Evolutionary conservation across 2,113 vertebrate genomes (phyloP).

Genomic region (Origma solitaria): DNA sequence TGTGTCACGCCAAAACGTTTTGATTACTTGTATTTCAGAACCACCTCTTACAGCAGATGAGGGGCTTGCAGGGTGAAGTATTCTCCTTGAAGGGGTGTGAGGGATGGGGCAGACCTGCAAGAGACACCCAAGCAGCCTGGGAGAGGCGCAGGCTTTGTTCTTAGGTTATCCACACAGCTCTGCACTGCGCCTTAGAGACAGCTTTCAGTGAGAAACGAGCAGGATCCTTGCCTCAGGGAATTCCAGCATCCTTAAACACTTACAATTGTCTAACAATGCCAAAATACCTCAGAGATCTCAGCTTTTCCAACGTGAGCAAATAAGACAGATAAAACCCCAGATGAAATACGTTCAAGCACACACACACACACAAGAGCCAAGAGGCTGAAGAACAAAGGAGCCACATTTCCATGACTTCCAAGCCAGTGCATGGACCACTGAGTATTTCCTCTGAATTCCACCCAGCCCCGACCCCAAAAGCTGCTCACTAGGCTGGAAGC

Average conservation of each 20-base stretch:
- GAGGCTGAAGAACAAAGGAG: background rate
- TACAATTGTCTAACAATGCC: background rate
- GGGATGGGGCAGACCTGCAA: background rate
- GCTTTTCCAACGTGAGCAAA: background rate
- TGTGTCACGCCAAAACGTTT: fast-evolving
- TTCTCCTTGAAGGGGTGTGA: background rate
- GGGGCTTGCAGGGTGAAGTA: background rate
- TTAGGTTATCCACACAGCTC: background rate
- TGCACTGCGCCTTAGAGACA: fast-evolving
- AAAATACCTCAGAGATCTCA: background rate
- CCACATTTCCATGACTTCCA: background rate
- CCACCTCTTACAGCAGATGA: background rate
- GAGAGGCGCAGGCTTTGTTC: background rate
- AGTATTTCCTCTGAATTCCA: background rate
- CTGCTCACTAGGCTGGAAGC: background rate
- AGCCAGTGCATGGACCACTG: background rate
- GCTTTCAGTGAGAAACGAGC: background rate
- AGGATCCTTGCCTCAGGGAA: background rate
- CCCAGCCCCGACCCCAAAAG: background rate
- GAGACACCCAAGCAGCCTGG: background rate
- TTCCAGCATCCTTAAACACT: background rate
- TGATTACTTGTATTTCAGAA: background rate
- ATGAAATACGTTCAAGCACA: background rate
- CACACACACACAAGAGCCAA: background rate
- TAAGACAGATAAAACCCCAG: background rate